Conservation (phyloP, 2,888 invertebrate genomes). For the Gortyna flavago region DNA sequence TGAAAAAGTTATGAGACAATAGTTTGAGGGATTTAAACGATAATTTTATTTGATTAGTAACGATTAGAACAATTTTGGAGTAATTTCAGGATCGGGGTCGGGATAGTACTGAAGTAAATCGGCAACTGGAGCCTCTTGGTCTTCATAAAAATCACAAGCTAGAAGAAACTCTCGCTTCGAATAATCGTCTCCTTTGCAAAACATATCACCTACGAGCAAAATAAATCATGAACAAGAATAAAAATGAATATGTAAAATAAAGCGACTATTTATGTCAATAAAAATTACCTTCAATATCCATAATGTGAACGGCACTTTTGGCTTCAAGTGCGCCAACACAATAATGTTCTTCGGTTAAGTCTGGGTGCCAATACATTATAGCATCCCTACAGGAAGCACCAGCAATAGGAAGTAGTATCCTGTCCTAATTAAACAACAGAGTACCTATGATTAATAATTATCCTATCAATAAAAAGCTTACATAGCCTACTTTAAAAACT, state of each 20-base stretch:
- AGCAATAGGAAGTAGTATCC: slow-evolving; percentile 86
- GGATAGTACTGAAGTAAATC: slow-evolving; percentile 87
- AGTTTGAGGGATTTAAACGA: background rate
- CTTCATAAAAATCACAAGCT: slow-evolving; percentile 88
- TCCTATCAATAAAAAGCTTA: background rate
- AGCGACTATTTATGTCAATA: background rate
- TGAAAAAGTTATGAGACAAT: background rate
- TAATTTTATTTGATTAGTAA: background rate
- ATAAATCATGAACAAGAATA: background rate
- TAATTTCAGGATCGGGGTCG: slow-evolving; percentile 85
- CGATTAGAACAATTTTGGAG: slow-evolving; percentile 77
- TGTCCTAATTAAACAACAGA: slow-evolving; percentile 72
- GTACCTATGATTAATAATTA: background rate
- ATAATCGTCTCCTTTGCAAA: slow-evolving; percentile 87
- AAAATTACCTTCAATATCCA: slow-evolving; percentile 84
- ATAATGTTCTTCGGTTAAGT: slow-evolving; percentile 86
- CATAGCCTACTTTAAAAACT: background rate
- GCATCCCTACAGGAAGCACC: slow-evolving; percentile 86
- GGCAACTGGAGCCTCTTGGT: slow-evolving; percentile 87
- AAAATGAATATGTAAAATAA: background rate
- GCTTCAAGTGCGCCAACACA: slow-evolving; percentile 87
- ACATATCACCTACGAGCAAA: slow-evolving; percentile 82
- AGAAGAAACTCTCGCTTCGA: slow-evolving; percentile 86
- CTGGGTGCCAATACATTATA: slow-evolving; percentile 88
- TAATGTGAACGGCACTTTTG: slow-evolving; percentile 83